These are phyloP conservation scores for Falco rusticolus DNA, from an alignment of 2,797 vertebrate genomes.

Conservation along the genomic window DNA sequence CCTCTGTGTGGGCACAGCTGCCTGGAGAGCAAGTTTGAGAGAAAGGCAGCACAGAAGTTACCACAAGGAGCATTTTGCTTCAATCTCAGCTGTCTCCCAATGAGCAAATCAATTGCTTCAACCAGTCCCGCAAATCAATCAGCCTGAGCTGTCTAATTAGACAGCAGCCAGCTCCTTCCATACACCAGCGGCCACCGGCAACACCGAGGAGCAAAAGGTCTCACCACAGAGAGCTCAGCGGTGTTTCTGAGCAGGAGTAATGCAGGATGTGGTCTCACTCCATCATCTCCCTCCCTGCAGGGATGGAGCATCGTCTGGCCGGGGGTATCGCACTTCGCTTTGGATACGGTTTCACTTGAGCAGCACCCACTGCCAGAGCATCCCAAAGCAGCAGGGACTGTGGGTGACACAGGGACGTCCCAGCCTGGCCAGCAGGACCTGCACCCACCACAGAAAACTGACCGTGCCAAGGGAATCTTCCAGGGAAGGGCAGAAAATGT, in stretches of 20 bases:
- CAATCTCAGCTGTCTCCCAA: neutral
- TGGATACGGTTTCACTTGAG: neutral
- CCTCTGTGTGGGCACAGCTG: neutral
- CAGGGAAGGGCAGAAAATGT: neutral
- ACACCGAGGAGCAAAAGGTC: neutral
- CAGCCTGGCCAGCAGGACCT: neutral
- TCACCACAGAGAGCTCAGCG: accelerated
- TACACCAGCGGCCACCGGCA: neutral
- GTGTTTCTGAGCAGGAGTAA: neutral
- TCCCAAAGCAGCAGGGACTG: neutral
- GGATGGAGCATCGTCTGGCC: too few species aligned
- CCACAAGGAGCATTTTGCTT: neutral
- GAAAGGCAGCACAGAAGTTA: neutral
- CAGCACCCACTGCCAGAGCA: neutral
- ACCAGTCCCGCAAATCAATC: neutral
- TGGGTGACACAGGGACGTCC: neutral
- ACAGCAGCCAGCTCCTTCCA: neutral
- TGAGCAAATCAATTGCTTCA: neutral
- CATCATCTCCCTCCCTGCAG: neutral
- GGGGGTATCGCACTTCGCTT: neutral
- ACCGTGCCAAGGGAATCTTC: neutral
- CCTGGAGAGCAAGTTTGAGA: accelerated
- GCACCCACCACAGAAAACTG: neutral
- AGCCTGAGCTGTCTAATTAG: neutral
- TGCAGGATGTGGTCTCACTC: accelerated